Base-by-base conservation (phyloP, 1,140 invertebrate genomes). In the Oedothorax gibbosus region DNA sequence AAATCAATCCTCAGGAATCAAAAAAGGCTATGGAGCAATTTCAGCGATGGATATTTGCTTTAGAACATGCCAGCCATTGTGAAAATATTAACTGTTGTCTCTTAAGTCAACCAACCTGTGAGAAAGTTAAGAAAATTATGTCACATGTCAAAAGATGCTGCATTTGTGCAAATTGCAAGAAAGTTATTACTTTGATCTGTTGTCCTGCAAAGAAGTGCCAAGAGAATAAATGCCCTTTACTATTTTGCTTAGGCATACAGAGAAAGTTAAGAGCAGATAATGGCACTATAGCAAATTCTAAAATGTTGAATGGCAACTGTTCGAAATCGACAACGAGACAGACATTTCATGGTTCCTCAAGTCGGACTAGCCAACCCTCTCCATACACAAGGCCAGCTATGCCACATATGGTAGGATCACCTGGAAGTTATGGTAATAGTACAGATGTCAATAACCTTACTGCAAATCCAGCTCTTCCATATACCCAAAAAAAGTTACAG, bases 171-270 rank as follows among this genome's bases (percentile, higher is more conserved):
- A 98, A 99, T 87, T 99, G 98, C 92, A 99, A 99, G 90, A 98
- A 99, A 89, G 93, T 99, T 54, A 98, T 99, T 88, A 98, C 98
- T 7, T 91, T 99, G 20, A 99, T 98, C 89, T 99, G 97, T 91
- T 99, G 99, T 91, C 98, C 99, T 90, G 98, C 98, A 10, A 99
- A 99, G 91, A 96, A 98, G 92, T 99, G 98, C 92, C 94, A 95
- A 71, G 96, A 98, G 91, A 94, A 93, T 62, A 98, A 98, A 91
- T 99, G 98, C 92, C 94, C 95, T 83, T 98, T 99, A 89, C 98
- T 98, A 87, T 99, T 99, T 93, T 99, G 98, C 93, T 94, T 94
- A 84, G 98, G 98, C 90, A 99, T 99, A 35, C 35, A 5, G 35
- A 35, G 35, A 35, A 35, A 35, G 35, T 35, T 35, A 96, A 89